These are phyloP conservation scores for Abrostola triplasia DNA, from an alignment of 2,888 invertebrate genomes.

Conservation along the genomic window DNA sequence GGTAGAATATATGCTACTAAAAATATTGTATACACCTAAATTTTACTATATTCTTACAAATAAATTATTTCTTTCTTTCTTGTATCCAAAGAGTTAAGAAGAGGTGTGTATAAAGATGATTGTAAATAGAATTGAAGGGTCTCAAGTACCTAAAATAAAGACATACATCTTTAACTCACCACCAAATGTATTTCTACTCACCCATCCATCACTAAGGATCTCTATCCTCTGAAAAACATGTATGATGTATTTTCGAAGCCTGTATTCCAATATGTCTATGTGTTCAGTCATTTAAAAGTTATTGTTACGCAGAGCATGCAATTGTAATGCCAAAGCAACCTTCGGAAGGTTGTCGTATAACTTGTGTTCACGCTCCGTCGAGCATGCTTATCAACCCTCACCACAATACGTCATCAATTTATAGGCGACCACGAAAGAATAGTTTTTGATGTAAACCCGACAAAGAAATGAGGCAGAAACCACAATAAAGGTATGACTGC, in stretches of 20 bases:
- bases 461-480: slow-evolving; percentile 1
- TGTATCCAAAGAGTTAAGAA: no score
- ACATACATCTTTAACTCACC: no score
- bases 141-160: no score
- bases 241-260: not conserved
- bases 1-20: no score
- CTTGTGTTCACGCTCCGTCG: not conserved
- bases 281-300: not conserved
- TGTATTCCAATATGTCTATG: not conserved
- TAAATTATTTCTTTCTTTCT: no score
- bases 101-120: no score
- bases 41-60: no score
- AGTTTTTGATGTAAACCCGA: not conserved
- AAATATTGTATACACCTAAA: no score
- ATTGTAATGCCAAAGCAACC: not conserved
- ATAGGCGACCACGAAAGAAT: not conserved
- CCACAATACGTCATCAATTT: not conserved
- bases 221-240: not conserved
- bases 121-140: no score
- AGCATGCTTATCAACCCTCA: not conserved
- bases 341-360: not conserved
- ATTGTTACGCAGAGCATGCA: slow-evolving; percentile 3
- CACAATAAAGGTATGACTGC: no score
- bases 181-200: no score
- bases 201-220: no score